Evolutionary conservation across 2,797 vertebrate genomes (phyloP).

Genomic region (Alfaro cultratus): DNA sequence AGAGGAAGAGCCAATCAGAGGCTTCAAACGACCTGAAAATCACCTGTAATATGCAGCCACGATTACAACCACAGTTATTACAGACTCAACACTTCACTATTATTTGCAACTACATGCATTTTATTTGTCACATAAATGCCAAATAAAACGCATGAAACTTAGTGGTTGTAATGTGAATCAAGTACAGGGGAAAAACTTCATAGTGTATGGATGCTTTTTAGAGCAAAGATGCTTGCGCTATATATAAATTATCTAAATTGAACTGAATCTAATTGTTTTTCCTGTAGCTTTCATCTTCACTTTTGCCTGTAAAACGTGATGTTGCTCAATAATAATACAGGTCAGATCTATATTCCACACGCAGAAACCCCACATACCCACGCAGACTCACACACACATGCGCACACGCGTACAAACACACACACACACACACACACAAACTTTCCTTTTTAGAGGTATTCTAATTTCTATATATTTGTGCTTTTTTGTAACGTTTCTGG

Average conservation of each 20-base stretch:
- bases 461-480: constrained; percentile 74
- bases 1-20: background rate
- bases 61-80: background rate
- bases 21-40: background rate
- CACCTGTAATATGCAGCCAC: background rate
- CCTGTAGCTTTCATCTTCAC: constrained; percentile 41
- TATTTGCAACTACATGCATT: background rate
- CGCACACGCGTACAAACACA: background rate
- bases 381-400: background rate
- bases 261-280: background rate
- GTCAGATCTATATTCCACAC: constrained; percentile 47
- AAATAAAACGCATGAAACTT: background rate
- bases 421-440: constrained; percentile 12
- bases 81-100: background rate
- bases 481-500: constrained; percentile 48
- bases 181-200: background rate
- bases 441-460: constrained; percentile 47
- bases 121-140: background rate
- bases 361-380: background rate
- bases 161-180: background rate
- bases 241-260: background rate
- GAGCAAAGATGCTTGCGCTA: constrained; percentile 58
- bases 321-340: constrained; percentile 51
- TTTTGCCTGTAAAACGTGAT: constrained; percentile 52
- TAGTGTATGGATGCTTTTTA: background rate